Conservation (phyloP, 2,888 invertebrate genomes). For the Therioaphis trifolii region DNA sequence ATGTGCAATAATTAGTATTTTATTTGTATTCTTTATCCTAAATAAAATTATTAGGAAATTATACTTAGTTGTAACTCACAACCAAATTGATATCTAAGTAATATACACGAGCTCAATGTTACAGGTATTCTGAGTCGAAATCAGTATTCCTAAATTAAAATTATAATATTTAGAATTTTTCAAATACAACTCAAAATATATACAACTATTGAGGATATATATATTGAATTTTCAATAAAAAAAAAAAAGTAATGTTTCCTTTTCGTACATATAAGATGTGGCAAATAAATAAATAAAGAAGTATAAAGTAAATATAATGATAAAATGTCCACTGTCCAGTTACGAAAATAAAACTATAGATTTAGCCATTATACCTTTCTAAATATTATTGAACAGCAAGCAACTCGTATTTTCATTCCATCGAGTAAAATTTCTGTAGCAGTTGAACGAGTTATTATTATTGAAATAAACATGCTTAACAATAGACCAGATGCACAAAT, state of each 20-base stretch:
- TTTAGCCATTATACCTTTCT: constrained; percentile 75
- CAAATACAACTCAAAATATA: too few relatives aligned
- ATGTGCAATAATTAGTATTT: too few relatives aligned
- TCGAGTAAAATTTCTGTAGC: constrained; percentile 76
- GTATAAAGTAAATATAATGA: too few relatives aligned
- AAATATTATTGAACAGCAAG: constrained; percentile 84
- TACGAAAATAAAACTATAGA: background rate
- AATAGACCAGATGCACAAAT: constrained; percentile 81
- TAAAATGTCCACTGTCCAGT: too few relatives aligned
- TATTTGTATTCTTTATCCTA: too few relatives aligned
- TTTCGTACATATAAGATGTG: background rate
- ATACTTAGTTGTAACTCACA: background rate
- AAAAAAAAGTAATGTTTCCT: too few relatives aligned
- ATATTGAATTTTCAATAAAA: too few relatives aligned
- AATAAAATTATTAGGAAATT: background rate
- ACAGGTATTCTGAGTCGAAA: too few relatives aligned
- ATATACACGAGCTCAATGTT: background rate
- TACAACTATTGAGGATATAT: too few relatives aligned
- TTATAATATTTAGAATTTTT: too few relatives aligned
- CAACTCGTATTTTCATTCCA: constrained; percentile 86
- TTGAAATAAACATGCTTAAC: constrained; percentile 79
- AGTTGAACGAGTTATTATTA: constrained; percentile 70
- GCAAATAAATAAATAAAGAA: background rate
- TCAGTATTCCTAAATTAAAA: too few relatives aligned
- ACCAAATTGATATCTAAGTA: background rate